These are phyloP conservation scores for Elegia similella DNA, from an alignment of 2,888 invertebrate genomes.

Conservation along the genomic window DNA sequence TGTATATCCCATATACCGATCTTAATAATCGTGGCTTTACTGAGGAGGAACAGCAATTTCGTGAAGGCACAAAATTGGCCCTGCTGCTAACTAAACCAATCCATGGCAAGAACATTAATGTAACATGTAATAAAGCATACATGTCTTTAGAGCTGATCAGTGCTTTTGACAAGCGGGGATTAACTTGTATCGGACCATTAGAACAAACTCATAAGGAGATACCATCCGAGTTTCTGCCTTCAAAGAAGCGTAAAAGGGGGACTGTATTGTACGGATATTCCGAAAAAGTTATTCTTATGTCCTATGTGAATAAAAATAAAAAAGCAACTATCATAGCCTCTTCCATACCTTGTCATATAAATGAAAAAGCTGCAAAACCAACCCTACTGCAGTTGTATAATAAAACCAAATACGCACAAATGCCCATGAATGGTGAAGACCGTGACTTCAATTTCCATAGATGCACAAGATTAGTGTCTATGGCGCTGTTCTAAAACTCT, in stretches of 20 bases:
- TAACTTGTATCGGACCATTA: conserved; percentile 19
- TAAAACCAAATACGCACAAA: neutral
- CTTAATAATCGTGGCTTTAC: conserved; percentile 19
- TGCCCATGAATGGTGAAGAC: neutral
- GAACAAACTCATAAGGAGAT: conserved; percentile 16
- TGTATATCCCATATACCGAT: conserved; percentile 21
- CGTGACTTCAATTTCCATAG: neutral
- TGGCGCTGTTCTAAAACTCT: conserved; percentile 9
- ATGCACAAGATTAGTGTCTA: neutral
- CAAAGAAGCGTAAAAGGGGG: conserved; percentile 1
- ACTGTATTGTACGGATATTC: conserved; percentile 19
- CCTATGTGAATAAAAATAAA: conserved; percentile 12
- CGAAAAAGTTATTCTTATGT: conserved; percentile 11
- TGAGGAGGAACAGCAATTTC: conserved; percentile 22
- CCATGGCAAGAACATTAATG: conserved; percentile 21
- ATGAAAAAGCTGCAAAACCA: neutral
- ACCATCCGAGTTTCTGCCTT: conserved; percentile 16
- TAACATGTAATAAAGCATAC: conserved; percentile 25
- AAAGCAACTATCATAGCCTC: conserved; percentile 17
- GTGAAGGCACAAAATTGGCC: conserved; percentile 24
- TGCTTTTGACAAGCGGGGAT: conserved; percentile 18
- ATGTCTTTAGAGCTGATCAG: conserved; percentile 24
- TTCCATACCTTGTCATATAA: conserved; percentile 4
- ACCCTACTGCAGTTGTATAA: neutral
- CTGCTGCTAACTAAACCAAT: conserved; percentile 22